phyloP scores from a whole-genome alignment of 1,140 invertebrate species.

The Drosophila nannoptera region DNA sequence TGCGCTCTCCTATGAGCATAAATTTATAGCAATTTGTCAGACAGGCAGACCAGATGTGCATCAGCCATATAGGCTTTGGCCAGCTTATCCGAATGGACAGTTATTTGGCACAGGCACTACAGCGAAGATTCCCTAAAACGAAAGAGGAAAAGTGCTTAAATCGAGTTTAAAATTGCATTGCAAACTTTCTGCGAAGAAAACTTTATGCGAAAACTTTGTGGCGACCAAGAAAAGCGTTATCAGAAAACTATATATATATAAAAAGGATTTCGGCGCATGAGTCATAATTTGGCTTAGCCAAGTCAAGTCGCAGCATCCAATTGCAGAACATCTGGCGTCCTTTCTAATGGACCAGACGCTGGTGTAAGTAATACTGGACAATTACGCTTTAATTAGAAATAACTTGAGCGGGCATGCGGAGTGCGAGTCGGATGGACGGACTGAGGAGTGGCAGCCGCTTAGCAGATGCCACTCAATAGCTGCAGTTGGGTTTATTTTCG shows the following conservation, averaged over 20 bases:
- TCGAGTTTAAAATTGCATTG: too few relatives aligned
- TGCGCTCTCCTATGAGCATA: slow-evolving; percentile 9
- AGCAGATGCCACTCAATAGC: slow-evolving; percentile 44
- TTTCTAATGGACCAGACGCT: slow-evolving; percentile 13
- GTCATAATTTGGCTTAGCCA: neutral
- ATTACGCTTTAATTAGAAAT: slow-evolving; percentile 71
- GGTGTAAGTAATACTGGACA: slow-evolving; percentile 35
- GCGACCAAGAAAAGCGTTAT: too few relatives aligned
- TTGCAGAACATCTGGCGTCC: slow-evolving; percentile 6
- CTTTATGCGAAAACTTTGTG: too few relatives aligned
- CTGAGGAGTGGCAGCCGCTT: slow-evolving; percentile 21
- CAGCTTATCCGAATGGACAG: slow-evolving; percentile 1
- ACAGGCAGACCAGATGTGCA: slow-evolving; percentile 1
- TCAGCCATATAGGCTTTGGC: neutral
- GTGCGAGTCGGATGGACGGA: neutral
- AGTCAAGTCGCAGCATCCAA: neutral
- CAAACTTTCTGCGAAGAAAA: too few relatives aligned
- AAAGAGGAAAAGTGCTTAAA: too few relatives aligned
- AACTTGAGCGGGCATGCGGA: slow-evolving; percentile 26
- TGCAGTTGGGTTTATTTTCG: slow-evolving; percentile 66
- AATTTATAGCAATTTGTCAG: slow-evolving; percentile 37
- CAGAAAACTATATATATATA: too few relatives aligned
- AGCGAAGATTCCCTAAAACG: neutral
- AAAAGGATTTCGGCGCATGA: too few relatives aligned
- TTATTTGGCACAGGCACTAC: neutral